phyloP scores from a whole-genome alignment of 2,888 invertebrate genomes.

The Cryptophagus acutangulus region DNA sequence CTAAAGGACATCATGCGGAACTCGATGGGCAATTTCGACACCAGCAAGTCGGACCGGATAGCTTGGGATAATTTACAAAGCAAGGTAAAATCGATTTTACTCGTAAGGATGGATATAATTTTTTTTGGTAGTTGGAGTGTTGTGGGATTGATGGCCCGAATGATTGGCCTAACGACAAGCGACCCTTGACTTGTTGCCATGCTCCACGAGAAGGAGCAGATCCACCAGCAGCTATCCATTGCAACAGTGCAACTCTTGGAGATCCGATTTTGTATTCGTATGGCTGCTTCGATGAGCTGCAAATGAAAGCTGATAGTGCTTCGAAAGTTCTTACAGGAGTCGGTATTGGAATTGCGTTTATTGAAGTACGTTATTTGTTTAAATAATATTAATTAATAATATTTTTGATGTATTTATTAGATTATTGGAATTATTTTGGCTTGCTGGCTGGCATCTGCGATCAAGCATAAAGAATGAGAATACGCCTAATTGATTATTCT shows the following conservation, averaged over 20 bases:
- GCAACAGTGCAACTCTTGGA: conserved; percentile 33
- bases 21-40: conserved; percentile 55
- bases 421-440: conserved; percentile 80
- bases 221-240: conserved; percentile 35
- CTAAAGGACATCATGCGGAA: conserved; percentile 65
- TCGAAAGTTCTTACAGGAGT: conserved; percentile 58
- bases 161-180: conserved; percentile 39
- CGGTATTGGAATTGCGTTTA: conserved; percentile 61
- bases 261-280: conserved; percentile 43
- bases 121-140: conserved; percentile 51
- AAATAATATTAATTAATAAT: no score
- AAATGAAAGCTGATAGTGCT: conserved; percentile 52
- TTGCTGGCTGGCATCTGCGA: conserved; percentile 75
- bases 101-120: neutral
- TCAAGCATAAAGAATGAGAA: conserved; percentile 62
- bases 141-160: conserved; percentile 42
- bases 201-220: conserved; percentile 32
- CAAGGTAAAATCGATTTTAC: conserved; percentile 42
- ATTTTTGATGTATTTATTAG: conserved; percentile 49
- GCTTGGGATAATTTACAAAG: conserved; percentile 77
- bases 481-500: conserved; percentile 6
- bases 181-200: conserved; percentile 63
- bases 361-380: conserved; percentile 47
- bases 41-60: conserved; percentile 55
- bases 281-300: conserved; percentile 56